Evolutionary conservation across 1,140 invertebrate genomes (phyloP), one percentile per base, ranked within the genome.

Genomic region (Conopomorpha cramerella): DNA sequence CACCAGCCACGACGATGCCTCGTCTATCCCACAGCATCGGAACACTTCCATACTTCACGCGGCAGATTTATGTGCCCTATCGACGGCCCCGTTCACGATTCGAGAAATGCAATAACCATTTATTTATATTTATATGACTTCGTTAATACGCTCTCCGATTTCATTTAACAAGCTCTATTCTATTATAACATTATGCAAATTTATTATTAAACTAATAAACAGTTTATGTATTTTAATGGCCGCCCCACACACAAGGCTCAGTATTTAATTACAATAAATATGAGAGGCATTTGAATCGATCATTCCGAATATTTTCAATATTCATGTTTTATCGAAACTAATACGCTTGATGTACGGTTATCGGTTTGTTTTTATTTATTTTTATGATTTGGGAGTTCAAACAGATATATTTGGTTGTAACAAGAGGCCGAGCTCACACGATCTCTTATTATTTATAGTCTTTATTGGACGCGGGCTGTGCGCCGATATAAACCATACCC

Each of bases 101-200:
- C n/a, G n/a, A n/a, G n/a, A n/a, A n/a, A n/a, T n/a, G n/a, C n/a
- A n/a, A n/a, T n/a, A n/a, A n/a, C n/a, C n/a, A n/a, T n/a, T n/a
- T n/a, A n/a, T n/a, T n/a, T n/a, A n/a, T n/a, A n/a, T n/a, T n/a
- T n/a, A n/a, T n/a, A n/a, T n/a, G n/a, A n/a, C n/a, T n/a, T n/a
- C n/a, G n/a, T n/a, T n/a, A n/a, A n/a, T n/a, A n/a, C n/a, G n/a
- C n/a, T n/a, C n/a, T n/a, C n/a, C n/a, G n/a, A n/a, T n/a, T n/a
- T n/a, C n/a, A n/a, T n/a, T n/a, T n/a, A n/a, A n/a, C n/a, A n/a
- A n/a, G n/a, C n/a, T n/a, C n/a, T n/a, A n/a, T n/a, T n/a, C n/a
- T n/a, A n/a, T n/a, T n/a, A n/a, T n/a, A n/a, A n/a, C 51, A 68
- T 73, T 73, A 73, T 73, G 61, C 63, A 73, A 73, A 73, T 73